Percentiles rank a stretch among this genome's conserved stretches.
Evolutionary conservation across 1,140 invertebrate genomes (phyloP).

Genomic region (Drosophila punjabiensis): DNA sequence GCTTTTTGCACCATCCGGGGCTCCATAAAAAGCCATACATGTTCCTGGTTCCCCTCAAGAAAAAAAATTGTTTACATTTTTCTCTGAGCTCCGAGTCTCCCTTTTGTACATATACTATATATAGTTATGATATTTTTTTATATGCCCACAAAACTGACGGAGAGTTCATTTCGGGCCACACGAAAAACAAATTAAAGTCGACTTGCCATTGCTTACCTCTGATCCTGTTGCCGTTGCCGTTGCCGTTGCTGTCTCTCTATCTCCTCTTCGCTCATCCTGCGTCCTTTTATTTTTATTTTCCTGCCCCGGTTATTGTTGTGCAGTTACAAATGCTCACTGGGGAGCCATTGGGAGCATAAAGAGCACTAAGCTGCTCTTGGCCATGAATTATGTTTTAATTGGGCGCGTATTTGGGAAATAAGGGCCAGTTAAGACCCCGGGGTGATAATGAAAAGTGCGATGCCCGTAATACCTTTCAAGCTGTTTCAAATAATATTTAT

Average conservation of each 20-base stretch:
- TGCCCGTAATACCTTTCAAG: conserved; percentile 10
- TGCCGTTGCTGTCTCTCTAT: conserved; percentile 11
- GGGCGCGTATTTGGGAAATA: conserved; percentile 64
- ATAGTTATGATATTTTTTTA: conserved; percentile 78
- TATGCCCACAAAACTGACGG: conserved; percentile 55
- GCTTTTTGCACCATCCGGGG: conserved; percentile 57
- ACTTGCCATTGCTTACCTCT: conserved; percentile 67
- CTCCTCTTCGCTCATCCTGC: conserved; percentile 16
- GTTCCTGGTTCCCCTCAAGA: conserved; percentile 29
- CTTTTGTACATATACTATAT: conserved; percentile 37
- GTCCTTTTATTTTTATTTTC: conserved; percentile 24
- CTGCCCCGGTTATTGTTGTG: conserved; percentile 47
- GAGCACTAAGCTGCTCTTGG: conserved; percentile 75
- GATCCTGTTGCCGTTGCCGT: conserved; percentile 1
- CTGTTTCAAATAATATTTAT: conserved; percentile 24
- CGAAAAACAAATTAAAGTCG: conserved; percentile 77
- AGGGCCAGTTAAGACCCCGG: conserved; percentile 15
- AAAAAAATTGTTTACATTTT: conserved; percentile 81
- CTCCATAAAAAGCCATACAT: conserved; percentile 75
- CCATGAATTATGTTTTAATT: conserved; percentile 83
- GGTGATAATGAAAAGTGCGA: conserved; percentile 45
- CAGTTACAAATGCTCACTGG: conserved; percentile 75
- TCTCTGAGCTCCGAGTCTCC: conserved; percentile 38
- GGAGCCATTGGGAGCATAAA: conserved; percentile 75
- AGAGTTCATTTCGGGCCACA: conserved; percentile 45